Conservation (phyloP, 2,888 invertebrate species). For the Rotaria socialis region DNA sequence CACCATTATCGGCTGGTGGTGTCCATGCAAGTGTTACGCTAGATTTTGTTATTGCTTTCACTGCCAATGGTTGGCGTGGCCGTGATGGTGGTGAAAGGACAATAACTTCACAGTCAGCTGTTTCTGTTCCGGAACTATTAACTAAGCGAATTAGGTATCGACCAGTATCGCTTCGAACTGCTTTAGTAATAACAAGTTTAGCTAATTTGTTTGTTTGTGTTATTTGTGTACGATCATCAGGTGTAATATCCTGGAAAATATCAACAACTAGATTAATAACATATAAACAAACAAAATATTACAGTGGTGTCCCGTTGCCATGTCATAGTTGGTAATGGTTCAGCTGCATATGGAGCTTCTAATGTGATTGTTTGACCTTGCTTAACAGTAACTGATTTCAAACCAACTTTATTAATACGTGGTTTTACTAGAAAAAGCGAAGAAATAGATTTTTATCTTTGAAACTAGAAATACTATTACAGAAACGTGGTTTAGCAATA, state of each 20-base stretch:
- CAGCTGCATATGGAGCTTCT: constrained; percentile 90
- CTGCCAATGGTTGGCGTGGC: constrained; percentile 82
- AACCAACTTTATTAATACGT: constrained; percentile 83
- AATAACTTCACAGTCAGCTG: constrained; percentile 79
- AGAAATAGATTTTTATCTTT: too few relatives aligned
- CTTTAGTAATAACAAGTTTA: constrained; percentile 78
- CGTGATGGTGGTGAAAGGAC: constrained; percentile 80
- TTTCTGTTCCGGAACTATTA: constrained; percentile 86
- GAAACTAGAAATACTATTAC: constrained; percentile 54
- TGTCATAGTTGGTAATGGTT: constrained; percentile 85
- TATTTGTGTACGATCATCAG: constrained; percentile 67
- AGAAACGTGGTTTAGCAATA: constrained; percentile 85
- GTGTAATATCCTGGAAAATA: not conserved
- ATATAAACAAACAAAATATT: not conserved
- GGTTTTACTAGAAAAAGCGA: constrained; percentile 73
- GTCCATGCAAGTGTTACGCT: constrained; percentile 56
- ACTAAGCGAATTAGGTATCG: constrained; percentile 82
- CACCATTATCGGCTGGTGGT: constrained; percentile 63
- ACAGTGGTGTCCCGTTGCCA: constrained; percentile 67
- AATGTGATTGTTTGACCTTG: constrained; percentile 87
- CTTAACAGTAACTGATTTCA: constrained; percentile 83
- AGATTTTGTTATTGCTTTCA: constrained; percentile 55
- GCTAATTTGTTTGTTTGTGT: constrained; percentile 86
- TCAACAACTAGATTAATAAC: not conserved
- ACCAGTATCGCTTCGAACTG: constrained; percentile 78